A percentile compares a stretch with the other conserved stretches of the same genome.
Evolutionary conservation across 2,113 vertebrate species (phyloP).

Genomic region (Tragelaphus strepsiceros): DNA sequence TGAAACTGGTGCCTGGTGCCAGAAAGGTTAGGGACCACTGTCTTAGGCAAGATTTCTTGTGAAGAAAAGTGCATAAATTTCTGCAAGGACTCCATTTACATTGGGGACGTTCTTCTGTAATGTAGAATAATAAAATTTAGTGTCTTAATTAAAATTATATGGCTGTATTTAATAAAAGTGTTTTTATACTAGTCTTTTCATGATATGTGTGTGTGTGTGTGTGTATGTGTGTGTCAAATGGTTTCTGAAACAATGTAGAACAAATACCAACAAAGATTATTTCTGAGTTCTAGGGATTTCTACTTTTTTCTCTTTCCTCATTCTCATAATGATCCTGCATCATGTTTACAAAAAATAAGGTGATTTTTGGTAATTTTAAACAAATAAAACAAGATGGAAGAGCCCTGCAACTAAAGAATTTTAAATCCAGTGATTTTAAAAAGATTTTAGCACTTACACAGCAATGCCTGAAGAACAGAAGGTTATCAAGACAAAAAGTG

Average conservation of each 20-base stretch:
- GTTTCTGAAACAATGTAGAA: not conserved
- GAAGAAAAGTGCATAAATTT: not conserved
- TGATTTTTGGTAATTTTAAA: not conserved
- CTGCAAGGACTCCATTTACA: not conserved
- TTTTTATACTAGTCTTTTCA: not conserved
- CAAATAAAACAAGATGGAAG: not conserved
- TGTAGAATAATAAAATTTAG: not conserved
- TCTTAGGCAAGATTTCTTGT: not conserved
- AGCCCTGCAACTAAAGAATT: not conserved
- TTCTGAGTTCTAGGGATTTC: not conserved
- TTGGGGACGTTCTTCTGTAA: not conserved
- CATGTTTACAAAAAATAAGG: not conserved
- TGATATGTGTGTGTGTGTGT: not conserved
- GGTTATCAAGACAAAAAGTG: not conserved
- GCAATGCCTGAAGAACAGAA: not conserved
- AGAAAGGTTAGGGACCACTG: not conserved
- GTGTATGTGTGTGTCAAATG: not conserved
- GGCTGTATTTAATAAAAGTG: not conserved
- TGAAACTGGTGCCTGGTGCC: not conserved
- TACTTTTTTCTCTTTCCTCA: not conserved
- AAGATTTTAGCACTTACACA: not conserved
- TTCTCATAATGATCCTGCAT: not conserved
- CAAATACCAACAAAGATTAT: not conserved
- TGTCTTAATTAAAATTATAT: not conserved
- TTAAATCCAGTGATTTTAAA: not conserved